These are phyloP conservation scores for Lamellibrachia luymesi DNA, from an alignment of 1,140 invertebrate genomes.

Conservation along the genomic window DNA sequence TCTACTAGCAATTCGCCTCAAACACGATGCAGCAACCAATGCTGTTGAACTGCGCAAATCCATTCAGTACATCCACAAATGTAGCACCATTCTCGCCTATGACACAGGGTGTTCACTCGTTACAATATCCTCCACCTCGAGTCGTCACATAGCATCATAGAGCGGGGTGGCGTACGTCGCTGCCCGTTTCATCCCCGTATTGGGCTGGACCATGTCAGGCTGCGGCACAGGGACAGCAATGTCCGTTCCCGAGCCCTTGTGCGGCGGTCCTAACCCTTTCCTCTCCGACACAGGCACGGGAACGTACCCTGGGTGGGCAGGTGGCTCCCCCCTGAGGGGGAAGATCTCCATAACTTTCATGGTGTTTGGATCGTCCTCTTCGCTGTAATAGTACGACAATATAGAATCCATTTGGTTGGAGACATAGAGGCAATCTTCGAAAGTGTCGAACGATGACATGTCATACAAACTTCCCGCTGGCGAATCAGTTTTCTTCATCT, in stretches of 20 bases:
- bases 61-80: background rate
- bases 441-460: slow-evolving; percentile 65
- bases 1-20: background rate
- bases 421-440: slow-evolving; percentile 81
- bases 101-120: background rate
- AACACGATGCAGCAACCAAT: background rate
- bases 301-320: slow-evolving; percentile 26
- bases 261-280: background rate
- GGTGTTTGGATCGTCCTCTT: slow-evolving; percentile 70
- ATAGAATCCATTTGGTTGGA: slow-evolving; percentile 81
- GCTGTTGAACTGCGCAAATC: background rate
- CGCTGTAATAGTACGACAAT: slow-evolving; percentile 86
- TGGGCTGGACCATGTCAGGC: background rate
- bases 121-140: background rate
- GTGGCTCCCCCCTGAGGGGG: slow-evolving; percentile 72
- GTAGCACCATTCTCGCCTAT: background rate
- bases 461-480: slow-evolving; percentile 19
- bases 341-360: slow-evolving; percentile 84
- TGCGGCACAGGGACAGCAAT: background rate
- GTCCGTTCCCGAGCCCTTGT: background rate
- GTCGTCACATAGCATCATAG: background rate
- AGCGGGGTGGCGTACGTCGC: background rate
- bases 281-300: background rate
- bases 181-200: background rate
- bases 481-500: slow-evolving; percentile 22